Evolutionary conservation across 2,797 vertebrate genomes (phyloP), one percentile per base, ranked within the genome.

Genomic region (Myotis findleyi): DNA sequence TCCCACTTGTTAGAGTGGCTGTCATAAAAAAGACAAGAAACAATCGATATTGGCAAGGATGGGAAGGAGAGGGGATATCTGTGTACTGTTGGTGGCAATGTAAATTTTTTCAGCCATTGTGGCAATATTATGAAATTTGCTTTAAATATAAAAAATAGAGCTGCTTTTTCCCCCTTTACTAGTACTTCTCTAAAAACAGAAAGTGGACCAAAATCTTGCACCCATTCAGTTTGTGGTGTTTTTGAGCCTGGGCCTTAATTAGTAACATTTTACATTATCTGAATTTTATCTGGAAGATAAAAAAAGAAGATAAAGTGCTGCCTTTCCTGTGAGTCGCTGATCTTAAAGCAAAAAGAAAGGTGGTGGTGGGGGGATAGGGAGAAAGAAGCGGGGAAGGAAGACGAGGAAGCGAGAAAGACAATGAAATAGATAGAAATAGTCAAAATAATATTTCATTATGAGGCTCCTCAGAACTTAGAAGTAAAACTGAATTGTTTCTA

Each of bases 331-430:
- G 13, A 62, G 69, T 94, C 3, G 11, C 5, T 30, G 21, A 41
- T 36, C 12, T 64, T 79, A 80, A 25, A 80, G 9, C 4, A 47
- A 73, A 71, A 16, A 76, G 23, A 20, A 76, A 57, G 21, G 12
- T 13, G 5, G 64, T 8, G 1, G 7, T 55, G 8, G 1, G 2
- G 2, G 14, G 13, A 18, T 0, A 66, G 14, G 7, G 1, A 11
- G 13, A 36, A 6, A 57, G 21, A n/a, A 0, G 25, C 12, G 47
- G 3, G 66, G 27, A 36, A 3, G 7, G 53, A 81, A 1, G 33
- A n/a, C 23, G 1, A 82, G 7, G 33, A 10, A 76, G 20, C 33
- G 1, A 82, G 10, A 41, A 10, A 76, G 20, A n/a, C 59, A 62
- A 30, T 62, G 10, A 55, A 47, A 6, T 2, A 66, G 30, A 6